These are phyloP conservation scores for Panulirus ornatus DNA, from an alignment of 1,140 invertebrate species.

Conservation along the genomic window DNA sequence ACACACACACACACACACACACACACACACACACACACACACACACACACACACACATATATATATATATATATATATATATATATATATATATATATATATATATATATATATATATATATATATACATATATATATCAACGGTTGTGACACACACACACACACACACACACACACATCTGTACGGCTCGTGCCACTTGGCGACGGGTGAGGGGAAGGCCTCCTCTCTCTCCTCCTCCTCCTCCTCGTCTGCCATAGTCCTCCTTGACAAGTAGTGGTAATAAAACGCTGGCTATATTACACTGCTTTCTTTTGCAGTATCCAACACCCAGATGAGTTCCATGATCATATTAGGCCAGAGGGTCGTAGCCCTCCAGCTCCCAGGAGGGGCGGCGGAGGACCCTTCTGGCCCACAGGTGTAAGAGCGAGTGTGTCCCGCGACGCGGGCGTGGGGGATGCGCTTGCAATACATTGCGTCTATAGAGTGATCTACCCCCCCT, in stretches of 20 bases:
- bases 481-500: slow-evolving; percentile 30
- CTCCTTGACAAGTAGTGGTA: slow-evolving; percentile 39
- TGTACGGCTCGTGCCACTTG: too few relatives aligned
- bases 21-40: too few relatives aligned
- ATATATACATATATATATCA: too few relatives aligned
- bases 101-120: too few relatives aligned
- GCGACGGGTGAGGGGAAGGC: too few relatives aligned
- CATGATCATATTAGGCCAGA: slow-evolving; percentile 40
- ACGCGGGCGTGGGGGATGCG: slow-evolving; percentile 4
- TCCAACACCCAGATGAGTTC: slow-evolving; percentile 44
- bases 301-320: slow-evolving; percentile 42
- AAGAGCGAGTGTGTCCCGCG: slow-evolving; percentile 15
- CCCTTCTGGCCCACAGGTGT: not conserved
- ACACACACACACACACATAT: too few relatives aligned
- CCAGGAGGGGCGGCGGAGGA: not conserved
- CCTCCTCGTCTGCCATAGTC: slow-evolving; percentile 6
- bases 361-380: not conserved
- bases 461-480: slow-evolving; percentile 49
- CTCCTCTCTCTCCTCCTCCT: too few relatives aligned
- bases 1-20: too few relatives aligned
- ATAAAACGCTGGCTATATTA: slow-evolving; percentile 56
- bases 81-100: too few relatives aligned
- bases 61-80: too few relatives aligned
- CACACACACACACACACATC: too few relatives aligned
- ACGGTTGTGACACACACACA: slow-evolving; percentile 15